Conservation (phyloP, 2,888 invertebrate species). For the Tenodera sinensis region DNA sequence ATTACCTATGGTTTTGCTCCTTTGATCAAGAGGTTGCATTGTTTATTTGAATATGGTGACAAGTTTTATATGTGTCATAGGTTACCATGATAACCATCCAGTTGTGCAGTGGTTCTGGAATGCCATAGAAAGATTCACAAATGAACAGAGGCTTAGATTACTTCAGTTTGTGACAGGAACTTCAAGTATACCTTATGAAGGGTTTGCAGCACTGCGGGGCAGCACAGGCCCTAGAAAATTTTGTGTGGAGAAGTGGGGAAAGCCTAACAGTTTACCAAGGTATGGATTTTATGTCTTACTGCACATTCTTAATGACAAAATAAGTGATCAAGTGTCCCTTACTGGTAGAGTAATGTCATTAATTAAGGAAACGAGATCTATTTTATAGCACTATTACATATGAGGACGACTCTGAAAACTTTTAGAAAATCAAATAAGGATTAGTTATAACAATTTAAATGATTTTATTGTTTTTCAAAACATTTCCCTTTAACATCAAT, state of each 20-base stretch:
- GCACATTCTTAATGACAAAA: too few species aligned
- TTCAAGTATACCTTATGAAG: slow-evolving; percentile 96
- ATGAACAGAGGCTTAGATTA: slow-evolving; percentile 87
- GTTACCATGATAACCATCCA: slow-evolving; percentile 91
- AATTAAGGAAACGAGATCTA: too few species aligned
- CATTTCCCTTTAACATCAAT: too few species aligned
- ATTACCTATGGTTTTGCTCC: too few species aligned
- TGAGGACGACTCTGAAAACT: too few species aligned
- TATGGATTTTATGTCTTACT: slow-evolving; percentile 36
- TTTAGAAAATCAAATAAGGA: too few species aligned
- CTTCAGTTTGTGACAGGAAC: slow-evolving; percentile 98
- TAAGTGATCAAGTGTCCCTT: too few species aligned
- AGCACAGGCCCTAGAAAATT: slow-evolving; percentile 94
- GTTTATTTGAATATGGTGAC: not conserved
- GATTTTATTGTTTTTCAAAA: too few species aligned
- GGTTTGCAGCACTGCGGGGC: slow-evolving; percentile 90
- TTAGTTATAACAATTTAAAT: too few species aligned
- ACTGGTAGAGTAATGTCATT: too few species aligned
- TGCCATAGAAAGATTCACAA: slow-evolving; percentile 90
- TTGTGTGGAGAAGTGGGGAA: slow-evolving; percentile 97
- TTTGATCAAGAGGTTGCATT: not conserved
- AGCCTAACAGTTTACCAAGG: slow-evolving; percentile 88
- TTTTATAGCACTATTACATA: too few species aligned
- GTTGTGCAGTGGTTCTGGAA: slow-evolving; percentile 98
- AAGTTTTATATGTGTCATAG: slow-evolving; percentile 42